Evolutionary conservation across 2,113 vertebrate genomes (phyloP), one percentile per base, ranked within the genome.

Genomic region (Chloropsis cyanopogon): DNA sequence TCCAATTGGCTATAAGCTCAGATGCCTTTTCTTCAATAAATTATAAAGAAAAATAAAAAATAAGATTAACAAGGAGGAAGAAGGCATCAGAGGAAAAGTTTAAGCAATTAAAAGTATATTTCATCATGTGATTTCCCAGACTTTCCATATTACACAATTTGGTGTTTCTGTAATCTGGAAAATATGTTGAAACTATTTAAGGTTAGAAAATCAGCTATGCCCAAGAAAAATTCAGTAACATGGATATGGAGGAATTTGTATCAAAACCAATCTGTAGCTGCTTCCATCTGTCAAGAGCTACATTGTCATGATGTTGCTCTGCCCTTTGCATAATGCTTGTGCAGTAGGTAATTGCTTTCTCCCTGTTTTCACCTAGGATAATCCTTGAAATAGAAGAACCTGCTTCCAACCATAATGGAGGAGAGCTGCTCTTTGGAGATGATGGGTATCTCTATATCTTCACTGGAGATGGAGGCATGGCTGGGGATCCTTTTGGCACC

Each of bases 401-500:
- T 3, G 99, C 99, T 39, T 99, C 99, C 5, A 99, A 99, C 97
- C 99, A 99, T 92, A 99, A 99, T 0, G 99, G 99, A 79, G 99
- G 99, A 39, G 98, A 99, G 96, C 92, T 99, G 77, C 98, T 99
- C 26, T 99, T 99, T 56, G 99, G 98, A 61, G 98, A 99, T 49
- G 99, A 99, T 12, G 99, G 98, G 1, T 99, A 98, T 95, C 98
- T 99, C 92, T 99, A 99, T 93, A 98, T 99, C 96, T 99, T 99
- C 93, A 99, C 99, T 31, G 99, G 99, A 50, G 99, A 99, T 9
- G 99, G 99, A 28, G 99, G 99, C 53, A 99, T 99, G 99, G 99
- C 98, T 17, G 99, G 99, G 87, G 99, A 99, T 94, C 99, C 99
- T 42, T 99, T 99, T 86, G 99, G 99, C 20, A 97, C 98, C 92